Evolutionary conservation across 1,140 invertebrate genomes (phyloP).

Genomic region (Dufourea novaeangliae): DNA sequence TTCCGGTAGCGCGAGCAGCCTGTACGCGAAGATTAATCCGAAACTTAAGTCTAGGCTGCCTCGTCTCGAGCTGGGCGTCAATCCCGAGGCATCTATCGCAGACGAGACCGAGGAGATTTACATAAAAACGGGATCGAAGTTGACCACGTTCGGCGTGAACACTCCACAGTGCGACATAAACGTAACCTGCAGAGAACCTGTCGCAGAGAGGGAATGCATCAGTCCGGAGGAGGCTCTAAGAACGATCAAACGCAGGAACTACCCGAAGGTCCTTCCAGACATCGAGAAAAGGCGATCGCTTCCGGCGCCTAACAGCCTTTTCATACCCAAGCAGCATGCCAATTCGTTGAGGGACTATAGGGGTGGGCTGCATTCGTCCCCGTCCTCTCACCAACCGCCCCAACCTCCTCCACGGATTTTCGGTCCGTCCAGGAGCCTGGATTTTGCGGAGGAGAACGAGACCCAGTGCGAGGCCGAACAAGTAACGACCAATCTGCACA

Average conservation of each 20-base stretch:
- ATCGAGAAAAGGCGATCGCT: conserved; percentile 78
- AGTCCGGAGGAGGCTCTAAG: conserved; percentile 87
- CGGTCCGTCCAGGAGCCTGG: conserved; percentile 66
- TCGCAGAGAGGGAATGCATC: conserved; percentile 73
- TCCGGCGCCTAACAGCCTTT: conserved; percentile 71
- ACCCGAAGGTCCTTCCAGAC: conserved; percentile 91
- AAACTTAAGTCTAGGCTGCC: conserved; percentile 74
- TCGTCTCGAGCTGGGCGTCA: conserved; percentile 40
- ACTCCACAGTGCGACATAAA: conserved; percentile 83
- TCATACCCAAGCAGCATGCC: conserved; percentile 61
- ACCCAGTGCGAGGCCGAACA: conserved; percentile 62
- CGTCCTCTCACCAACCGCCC: conserved; percentile 63
- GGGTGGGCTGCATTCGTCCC: conserved; percentile 37
- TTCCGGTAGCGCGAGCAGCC: conserved; percentile 76
- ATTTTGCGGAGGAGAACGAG: conserved; percentile 70
- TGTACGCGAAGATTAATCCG: conserved; percentile 79
- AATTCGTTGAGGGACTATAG: conserved; percentile 67
- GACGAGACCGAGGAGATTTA: conserved; percentile 70
- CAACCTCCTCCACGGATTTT: conserved; percentile 74
- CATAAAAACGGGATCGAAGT: conserved; percentile 63
- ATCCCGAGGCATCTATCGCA: conserved; percentile 40
- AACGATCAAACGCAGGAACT: conserved; percentile 89
- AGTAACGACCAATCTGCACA: conserved; percentile 76
- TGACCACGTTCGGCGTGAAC: conserved; percentile 80
- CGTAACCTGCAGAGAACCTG: conserved; percentile 84